phyloP scores from a whole-genome alignment of 2,797 vertebrate genomes.

The Liparis tanakae region DNA sequence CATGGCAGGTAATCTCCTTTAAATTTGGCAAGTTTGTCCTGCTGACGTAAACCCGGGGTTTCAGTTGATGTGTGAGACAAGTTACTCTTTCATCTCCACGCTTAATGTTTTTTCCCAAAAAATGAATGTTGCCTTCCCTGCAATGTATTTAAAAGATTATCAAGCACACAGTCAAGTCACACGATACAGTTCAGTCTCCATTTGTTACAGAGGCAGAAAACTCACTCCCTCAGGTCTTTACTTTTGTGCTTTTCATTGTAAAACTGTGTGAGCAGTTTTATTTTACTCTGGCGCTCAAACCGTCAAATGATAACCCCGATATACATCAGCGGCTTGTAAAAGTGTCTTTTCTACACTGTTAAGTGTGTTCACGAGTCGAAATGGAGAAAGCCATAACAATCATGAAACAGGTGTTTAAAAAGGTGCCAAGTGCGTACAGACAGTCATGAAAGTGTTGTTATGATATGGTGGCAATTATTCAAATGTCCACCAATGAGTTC shows the following conservation, averaged over 20 bases:
- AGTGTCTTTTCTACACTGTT: neutral
- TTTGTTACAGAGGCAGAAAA: neutral
- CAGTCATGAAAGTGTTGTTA: neutral
- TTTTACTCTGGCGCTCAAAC: neutral
- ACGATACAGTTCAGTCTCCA: neutral
- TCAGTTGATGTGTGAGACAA: conserved; percentile 27
- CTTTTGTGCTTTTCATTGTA: neutral
- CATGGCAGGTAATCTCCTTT: conserved; percentile 15
- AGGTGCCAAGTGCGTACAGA: neutral
- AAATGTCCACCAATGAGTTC: neutral
- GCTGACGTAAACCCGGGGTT: conserved; percentile 32
- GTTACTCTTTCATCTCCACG: neutral
- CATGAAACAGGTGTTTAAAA: neutral
- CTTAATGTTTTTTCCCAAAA: neutral
- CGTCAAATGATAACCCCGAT: neutral
- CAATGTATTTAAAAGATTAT: neutral
- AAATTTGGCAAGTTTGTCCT: conserved; percentile 11
- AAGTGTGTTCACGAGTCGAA: neutral
- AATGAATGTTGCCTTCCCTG: too few relatives aligned
- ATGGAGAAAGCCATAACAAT: neutral
- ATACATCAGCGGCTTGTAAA: neutral
- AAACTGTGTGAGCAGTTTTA: neutral
- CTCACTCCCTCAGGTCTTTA: neutral
- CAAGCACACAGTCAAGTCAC: neutral
- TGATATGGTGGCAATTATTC: neutral